A percentile compares a stretch with the other conserved stretches of the same genome.
phyloP scores from a whole-genome alignment of 2,113 vertebrate species.

The Syngnathoides biaculeatus region DNA sequence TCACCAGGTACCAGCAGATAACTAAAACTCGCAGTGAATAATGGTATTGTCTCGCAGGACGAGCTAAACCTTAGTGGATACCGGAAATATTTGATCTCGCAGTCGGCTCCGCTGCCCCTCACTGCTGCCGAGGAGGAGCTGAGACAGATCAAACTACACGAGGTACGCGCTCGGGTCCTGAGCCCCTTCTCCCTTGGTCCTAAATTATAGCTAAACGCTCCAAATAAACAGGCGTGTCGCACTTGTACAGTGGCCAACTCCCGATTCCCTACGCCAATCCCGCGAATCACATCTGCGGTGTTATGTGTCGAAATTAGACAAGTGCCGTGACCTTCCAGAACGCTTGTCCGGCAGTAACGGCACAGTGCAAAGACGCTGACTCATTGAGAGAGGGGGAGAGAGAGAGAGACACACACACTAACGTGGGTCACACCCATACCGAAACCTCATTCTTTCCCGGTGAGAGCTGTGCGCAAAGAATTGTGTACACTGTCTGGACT shows the following conservation, averaged over 20 bases:
- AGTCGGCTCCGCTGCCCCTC: conserved; percentile 86
- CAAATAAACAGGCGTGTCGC: neutral
- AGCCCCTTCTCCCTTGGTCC: neutral
- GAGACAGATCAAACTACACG: conserved; percentile 88
- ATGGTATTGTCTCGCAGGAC: conserved; percentile 73
- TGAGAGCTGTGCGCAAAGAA: neutral
- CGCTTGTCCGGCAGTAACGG: conserved; percentile 41
- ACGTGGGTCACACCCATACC: conserved; percentile 2
- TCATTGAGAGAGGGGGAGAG: conserved; percentile 19
- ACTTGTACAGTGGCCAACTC: neutral
- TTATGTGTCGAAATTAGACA: neutral
- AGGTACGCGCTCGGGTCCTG: conserved; percentile 72
- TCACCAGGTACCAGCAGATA: neutral
- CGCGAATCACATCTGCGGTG: neutral
- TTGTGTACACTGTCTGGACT: neutral
- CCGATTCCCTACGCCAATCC: neutral
- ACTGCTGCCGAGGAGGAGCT: conserved; percentile 95
- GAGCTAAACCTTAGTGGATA: conserved; percentile 89
- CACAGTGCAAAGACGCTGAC: conserved; percentile 49
- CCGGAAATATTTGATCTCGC: conserved; percentile 82
- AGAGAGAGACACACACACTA: too few relatives aligned
- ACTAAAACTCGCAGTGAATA: neutral
- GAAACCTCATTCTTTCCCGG: neutral
- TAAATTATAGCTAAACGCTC: neutral
- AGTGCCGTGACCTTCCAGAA: neutral